A percentile compares a stretch with the other conserved stretches of the same genome.
phyloP scores from a whole-genome alignment of 2,113 vertebrate genomes.

The Barbus barbus region DNA sequence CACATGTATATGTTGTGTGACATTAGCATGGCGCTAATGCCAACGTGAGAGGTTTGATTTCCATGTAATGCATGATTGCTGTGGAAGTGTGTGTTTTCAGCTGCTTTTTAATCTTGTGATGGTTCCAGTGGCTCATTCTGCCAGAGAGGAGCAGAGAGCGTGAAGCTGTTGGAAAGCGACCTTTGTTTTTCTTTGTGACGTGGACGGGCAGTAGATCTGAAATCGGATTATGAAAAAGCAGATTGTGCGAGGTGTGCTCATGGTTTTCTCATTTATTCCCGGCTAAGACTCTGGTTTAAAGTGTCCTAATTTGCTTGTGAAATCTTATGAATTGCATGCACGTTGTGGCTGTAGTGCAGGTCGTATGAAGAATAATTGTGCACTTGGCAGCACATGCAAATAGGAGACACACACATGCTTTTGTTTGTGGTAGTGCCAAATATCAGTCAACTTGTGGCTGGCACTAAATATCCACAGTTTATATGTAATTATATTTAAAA shows the following conservation, averaged over 20 bases:
- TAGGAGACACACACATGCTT: background rate
- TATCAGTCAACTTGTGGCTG: background rate
- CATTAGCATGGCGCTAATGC: too few species aligned
- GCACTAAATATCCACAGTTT: background rate
- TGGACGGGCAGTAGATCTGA: too few species aligned
- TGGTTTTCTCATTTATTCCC: background rate
- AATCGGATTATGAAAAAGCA: too few species aligned
- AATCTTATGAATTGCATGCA: background rate
- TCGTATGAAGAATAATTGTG: background rate
- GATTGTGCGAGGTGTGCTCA: background rate
- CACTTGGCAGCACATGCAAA: background rate
- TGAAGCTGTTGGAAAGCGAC: too few species aligned
- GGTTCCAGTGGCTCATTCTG: too few species aligned
- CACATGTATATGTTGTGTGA: too few species aligned
- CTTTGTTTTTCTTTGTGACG: background rate
- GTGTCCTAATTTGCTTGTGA: background rate
- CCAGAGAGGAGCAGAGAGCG: too few species aligned
- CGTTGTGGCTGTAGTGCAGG: background rate
- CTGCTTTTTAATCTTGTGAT: too few species aligned
- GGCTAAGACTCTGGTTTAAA: background rate
- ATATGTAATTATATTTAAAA: background rate
- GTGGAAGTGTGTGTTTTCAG: too few species aligned
- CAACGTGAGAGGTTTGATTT: too few species aligned
- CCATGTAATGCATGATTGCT: too few species aligned
- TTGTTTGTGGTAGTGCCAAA: background rate